phyloP scores from a whole-genome alignment of 1,140 invertebrate species.

The Ephestia elutella region DNA sequence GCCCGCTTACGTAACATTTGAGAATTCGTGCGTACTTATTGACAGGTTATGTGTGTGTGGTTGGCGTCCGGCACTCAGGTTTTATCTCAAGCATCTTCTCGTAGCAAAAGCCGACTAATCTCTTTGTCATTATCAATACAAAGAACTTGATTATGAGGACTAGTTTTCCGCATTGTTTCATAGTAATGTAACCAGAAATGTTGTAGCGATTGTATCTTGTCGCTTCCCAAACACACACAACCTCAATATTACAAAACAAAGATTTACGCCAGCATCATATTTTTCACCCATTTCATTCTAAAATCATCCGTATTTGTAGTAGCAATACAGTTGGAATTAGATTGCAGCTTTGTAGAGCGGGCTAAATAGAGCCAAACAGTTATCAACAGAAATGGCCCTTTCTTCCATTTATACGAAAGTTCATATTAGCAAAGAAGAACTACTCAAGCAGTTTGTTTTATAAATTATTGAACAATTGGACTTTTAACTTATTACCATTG shows the following conservation, averaged over 20 bases:
- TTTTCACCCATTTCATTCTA: constrained; percentile 16
- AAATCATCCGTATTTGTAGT: constrained; percentile 14
- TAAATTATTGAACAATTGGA: no score
- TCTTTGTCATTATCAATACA: background rate
- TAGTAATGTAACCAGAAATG: background rate
- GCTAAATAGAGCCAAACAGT: constrained; percentile 1
- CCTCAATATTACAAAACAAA: constrained; percentile 13
- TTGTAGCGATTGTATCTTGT: no score
- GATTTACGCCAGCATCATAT: constrained; percentile 17
- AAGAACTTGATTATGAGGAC: background rate
- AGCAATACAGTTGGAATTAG: background rate
- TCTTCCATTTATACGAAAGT: background rate
- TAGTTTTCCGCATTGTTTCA: background rate
- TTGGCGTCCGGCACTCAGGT: background rate
- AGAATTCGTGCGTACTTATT: constrained; percentile 33
- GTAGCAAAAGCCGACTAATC: background rate
- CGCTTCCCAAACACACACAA: constrained; percentile 21
- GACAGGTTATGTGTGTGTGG: constrained; percentile 51
- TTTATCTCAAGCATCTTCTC: background rate
- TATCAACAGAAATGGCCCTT: background rate
- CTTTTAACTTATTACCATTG: no score
- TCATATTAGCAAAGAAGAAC: no score
- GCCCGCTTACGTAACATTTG: constrained; percentile 54
- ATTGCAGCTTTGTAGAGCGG: background rate
- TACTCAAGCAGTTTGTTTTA: no score